A percentile compares a stretch with the other conserved stretches of the same genome.
phyloP scores from a whole-genome alignment of 2,113 vertebrate species.

The Mola mola region DNA sequence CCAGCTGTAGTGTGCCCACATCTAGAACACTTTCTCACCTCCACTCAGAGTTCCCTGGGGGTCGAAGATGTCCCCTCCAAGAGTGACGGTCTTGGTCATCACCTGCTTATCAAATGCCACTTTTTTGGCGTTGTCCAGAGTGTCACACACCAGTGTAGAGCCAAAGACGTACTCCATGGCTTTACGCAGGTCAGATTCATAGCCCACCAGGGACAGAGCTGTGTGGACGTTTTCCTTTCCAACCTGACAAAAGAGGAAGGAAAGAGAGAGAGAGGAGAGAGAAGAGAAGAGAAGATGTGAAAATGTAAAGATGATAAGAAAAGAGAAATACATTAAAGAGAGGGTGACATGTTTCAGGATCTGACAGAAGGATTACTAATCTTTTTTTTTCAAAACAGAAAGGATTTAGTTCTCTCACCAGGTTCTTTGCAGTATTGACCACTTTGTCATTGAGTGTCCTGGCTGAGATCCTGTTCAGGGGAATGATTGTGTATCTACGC shows the following conservation, averaged over 20 bases:
- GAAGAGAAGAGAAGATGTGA: not conserved
- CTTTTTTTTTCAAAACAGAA: too few relatives aligned
- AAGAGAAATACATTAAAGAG: too few relatives aligned
- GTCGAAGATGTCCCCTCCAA: constrained; percentile 93
- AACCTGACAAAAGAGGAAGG: constrained; percentile 75
- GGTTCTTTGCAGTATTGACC: constrained; percentile 83
- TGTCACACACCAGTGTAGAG: constrained; percentile 88
- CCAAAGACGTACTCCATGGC: constrained; percentile 98
- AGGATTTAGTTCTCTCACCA: constrained; percentile 81
- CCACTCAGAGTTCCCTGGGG: constrained; percentile 95
- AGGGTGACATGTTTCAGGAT: not conserved
- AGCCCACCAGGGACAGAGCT: constrained; percentile 88
- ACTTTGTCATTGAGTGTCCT: constrained; percentile 78
- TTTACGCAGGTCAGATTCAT: constrained; percentile 89
- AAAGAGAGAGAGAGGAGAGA: not conserved
- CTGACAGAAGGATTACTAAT: not conserved
- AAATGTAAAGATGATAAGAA: too few relatives aligned
- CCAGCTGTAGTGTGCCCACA: too few relatives aligned
- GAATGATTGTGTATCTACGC: constrained; percentile 92
- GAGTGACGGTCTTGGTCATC: constrained; percentile 90
- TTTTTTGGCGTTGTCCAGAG: constrained; percentile 91
- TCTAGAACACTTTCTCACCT: constrained; percentile 77
- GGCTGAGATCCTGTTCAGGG: constrained; percentile 94
- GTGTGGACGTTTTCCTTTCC: constrained; percentile 84
- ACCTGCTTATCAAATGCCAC: constrained; percentile 93